Conservation (phyloP, 2,797 vertebrate genomes). For the Neosilurus mollespiculum region DNA sequence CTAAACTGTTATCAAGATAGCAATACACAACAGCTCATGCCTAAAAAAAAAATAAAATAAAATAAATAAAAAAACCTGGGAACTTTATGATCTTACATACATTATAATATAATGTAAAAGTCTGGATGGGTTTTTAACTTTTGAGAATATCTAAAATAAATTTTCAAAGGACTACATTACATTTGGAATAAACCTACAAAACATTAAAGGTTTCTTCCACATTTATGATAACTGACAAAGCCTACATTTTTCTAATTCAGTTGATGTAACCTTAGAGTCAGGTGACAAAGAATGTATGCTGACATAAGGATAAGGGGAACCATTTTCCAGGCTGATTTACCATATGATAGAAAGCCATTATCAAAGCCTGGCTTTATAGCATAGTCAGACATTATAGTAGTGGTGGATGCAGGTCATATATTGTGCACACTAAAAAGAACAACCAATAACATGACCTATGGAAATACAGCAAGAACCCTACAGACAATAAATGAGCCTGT, state of each 20-base stretch:
- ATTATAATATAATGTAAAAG: background rate
- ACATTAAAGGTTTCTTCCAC: no score
- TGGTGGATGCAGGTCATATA: background rate
- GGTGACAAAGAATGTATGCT: no score
- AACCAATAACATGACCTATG: background rate
- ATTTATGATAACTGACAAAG: background rate
- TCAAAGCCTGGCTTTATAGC: background rate
- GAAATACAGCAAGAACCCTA: background rate
- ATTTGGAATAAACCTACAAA: background rate
- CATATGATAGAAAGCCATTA: background rate
- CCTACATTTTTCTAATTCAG: background rate
- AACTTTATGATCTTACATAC: background rate
- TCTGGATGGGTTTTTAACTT: background rate
- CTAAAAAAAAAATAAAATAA: no score
- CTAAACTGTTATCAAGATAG: constrained; percentile 5
- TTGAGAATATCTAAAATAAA: background rate
- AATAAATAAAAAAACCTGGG: background rate
- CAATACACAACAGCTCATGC: background rate
- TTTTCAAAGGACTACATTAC: background rate
- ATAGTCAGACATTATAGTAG: background rate
- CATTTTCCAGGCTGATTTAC: background rate
- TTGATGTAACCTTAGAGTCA: background rate
- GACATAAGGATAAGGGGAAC: background rate
- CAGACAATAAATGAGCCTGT: no score
- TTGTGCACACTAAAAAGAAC: background rate